A percentile compares a stretch with the other conserved stretches of the same genome.
Evolutionary conservation across 2,797 vertebrate species (phyloP).

Genomic region (Thalassophryne amazonica): DNA sequence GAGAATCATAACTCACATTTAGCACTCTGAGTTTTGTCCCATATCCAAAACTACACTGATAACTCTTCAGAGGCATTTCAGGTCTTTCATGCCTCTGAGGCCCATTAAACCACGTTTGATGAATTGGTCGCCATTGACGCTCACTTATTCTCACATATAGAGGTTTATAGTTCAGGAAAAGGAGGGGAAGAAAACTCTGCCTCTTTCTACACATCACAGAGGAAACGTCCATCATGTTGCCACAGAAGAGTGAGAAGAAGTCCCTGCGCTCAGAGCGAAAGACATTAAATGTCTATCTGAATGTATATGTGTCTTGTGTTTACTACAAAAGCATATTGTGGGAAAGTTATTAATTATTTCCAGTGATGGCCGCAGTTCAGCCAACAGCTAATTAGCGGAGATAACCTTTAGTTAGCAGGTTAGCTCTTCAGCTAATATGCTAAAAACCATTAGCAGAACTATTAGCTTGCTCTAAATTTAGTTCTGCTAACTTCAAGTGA

Average conservation of each 20-base stretch:
- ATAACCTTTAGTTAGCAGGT: too few species aligned
- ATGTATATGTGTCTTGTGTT: constrained; percentile 17
- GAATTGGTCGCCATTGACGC: constrained; percentile 59
- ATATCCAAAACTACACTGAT: constrained; percentile 48
- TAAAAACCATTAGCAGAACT: too few species aligned
- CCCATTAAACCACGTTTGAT: constrained; percentile 59
- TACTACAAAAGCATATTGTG: too few species aligned
- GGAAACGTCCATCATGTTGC: constrained; percentile 38
- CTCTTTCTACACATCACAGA: constrained; percentile 37
- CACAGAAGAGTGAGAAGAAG: neutral
- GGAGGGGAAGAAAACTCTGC: constrained; percentile 4
- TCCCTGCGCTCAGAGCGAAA: neutral
- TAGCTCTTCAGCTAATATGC: too few species aligned
- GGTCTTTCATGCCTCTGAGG: constrained; percentile 29
- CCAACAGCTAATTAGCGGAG: too few species aligned
- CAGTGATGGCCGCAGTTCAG: too few species aligned
- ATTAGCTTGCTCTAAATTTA: too few species aligned
- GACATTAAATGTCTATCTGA: constrained; percentile 5
- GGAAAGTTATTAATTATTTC: too few species aligned
- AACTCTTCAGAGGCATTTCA: constrained; percentile 44
- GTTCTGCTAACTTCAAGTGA: too few species aligned
- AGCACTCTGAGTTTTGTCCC: constrained; percentile 45
- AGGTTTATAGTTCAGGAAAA: constrained; percentile 38
- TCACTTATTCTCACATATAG: constrained; percentile 74
- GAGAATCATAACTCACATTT: constrained; percentile 47